A percentile compares a stretch with the other conserved stretches of the same genome.
Conservation (phyloP, 2,888 invertebrate species). For the Branchipolynoe longqiensis region DNA sequence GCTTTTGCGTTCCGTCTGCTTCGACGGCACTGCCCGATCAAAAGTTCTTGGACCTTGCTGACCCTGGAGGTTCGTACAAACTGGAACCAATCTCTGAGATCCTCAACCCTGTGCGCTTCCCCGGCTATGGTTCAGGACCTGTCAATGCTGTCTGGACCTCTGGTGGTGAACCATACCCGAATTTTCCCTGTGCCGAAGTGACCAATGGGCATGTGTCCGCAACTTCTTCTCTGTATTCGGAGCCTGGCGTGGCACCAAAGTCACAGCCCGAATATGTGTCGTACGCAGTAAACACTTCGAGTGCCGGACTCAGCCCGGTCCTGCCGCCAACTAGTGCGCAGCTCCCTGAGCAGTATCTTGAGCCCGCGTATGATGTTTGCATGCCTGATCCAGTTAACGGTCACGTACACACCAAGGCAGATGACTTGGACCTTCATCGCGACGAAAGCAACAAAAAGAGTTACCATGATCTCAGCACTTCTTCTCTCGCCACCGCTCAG, state of each 20-base stretch:
- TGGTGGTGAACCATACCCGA: constrained; percentile 62
- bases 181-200: neutral
- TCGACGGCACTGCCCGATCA: constrained; percentile 65
- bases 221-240: neutral
- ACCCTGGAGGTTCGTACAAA: constrained; percentile 84
- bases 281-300: neutral
- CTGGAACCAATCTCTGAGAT: constrained; percentile 88
- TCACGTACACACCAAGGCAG: neutral
- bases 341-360: constrained; percentile 22
- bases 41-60: constrained; percentile 87
- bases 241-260: neutral
- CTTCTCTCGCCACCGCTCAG: neutral
- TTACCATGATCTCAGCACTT: constrained; percentile 40
- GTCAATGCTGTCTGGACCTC: neutral
- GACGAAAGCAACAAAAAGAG: neutral
- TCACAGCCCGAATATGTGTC: neutral
- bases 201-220: neutral
- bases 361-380: neutral
- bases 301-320: neutral
- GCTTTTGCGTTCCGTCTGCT: constrained; percentile 39
- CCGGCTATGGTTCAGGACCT: constrained; percentile 43
- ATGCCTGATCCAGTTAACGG: neutral
- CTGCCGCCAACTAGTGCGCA: neutral
- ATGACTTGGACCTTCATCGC: neutral
- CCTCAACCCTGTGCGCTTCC: constrained; percentile 77